Conservation (phyloP, 2,888 invertebrate genomes). For the Adineta ricciae region DNA sequence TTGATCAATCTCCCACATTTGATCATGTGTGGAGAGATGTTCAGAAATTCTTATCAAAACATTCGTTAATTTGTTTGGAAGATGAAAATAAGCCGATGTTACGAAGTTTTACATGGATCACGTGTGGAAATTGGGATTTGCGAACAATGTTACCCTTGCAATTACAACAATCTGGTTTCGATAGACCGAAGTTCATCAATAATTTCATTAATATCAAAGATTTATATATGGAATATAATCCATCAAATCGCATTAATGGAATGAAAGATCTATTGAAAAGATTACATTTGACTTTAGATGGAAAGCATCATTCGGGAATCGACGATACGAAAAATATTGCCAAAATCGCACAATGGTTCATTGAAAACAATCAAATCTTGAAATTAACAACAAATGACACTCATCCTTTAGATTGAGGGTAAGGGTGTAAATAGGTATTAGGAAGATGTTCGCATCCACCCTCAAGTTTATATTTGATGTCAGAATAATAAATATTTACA, state of each 20-base stretch:
- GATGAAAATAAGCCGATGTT: slow-evolving; percentile 25
- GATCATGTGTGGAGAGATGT: not conserved
- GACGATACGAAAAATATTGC: slow-evolving; percentile 31
- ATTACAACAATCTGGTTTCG: slow-evolving; percentile 8
- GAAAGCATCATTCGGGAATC: slow-evolving; percentile 30
- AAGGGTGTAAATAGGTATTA: too few species aligned
- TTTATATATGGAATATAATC: not conserved
- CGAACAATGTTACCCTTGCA: slow-evolving; percentile 24
- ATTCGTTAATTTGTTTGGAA: not conserved
- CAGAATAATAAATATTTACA: too few species aligned
- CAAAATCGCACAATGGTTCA: slow-evolving; percentile 22
- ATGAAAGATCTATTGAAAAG: slow-evolving; percentile 20
- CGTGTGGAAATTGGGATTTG: slow-evolving; percentile 34
- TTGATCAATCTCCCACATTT: slow-evolving; percentile 10
- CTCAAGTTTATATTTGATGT: too few species aligned
- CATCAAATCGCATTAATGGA: not conserved
- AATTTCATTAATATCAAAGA: slow-evolving; percentile 33
- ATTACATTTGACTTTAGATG: not conserved
- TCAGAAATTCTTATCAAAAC: not conserved
- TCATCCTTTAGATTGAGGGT: too few species aligned
- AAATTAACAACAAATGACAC: too few species aligned
- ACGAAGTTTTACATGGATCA: not conserved
- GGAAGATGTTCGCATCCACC: too few species aligned
- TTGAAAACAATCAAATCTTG: not conserved
- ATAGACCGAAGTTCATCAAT: slow-evolving; percentile 17